phyloP scores from a whole-genome alignment of 2,888 invertebrate genomes.

The Campoplex nolae region DNA sequence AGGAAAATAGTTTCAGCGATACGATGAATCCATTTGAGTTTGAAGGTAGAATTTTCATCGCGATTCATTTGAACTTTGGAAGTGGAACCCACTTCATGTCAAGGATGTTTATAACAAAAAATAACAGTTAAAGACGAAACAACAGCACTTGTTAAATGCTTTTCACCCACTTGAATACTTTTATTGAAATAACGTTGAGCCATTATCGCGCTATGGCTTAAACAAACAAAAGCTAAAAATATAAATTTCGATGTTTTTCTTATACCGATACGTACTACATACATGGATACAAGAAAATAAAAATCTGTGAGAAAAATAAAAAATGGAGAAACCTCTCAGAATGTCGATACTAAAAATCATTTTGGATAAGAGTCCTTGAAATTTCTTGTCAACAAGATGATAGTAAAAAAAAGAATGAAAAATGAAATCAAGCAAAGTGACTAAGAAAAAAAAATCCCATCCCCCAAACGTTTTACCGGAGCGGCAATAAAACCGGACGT shows the following conservation, averaged over 20 bases:
- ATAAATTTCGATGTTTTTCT: neutral
- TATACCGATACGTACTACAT: too few relatives aligned
- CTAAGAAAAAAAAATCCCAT: slow-evolving; percentile 13
- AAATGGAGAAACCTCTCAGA: neutral
- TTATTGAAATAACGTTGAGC: neutral
- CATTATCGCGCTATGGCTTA: neutral
- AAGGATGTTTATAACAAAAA: too few relatives aligned
- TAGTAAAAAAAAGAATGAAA: slow-evolving; percentile 1
- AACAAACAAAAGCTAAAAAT: neutral
- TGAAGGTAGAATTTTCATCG: neutral
- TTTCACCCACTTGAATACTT: neutral
- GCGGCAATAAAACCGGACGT: slow-evolving; percentile 26
- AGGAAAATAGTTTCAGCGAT: neutral
- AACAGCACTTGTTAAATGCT: too few relatives aligned
- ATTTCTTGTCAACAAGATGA: neutral
- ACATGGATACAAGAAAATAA: neutral
- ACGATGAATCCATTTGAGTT: neutral
- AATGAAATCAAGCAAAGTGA: slow-evolving; percentile 39
- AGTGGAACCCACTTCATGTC: too few relatives aligned
- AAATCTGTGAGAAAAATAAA: neutral
- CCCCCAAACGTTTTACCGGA: neutral
- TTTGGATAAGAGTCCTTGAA: slow-evolving; percentile 5
- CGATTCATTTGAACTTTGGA: neutral
- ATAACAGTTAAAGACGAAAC: too few relatives aligned
- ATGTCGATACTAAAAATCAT: neutral